Conservation (phyloP, 2,113 vertebrate genomes). For the Mellivora capensis region DNA sequence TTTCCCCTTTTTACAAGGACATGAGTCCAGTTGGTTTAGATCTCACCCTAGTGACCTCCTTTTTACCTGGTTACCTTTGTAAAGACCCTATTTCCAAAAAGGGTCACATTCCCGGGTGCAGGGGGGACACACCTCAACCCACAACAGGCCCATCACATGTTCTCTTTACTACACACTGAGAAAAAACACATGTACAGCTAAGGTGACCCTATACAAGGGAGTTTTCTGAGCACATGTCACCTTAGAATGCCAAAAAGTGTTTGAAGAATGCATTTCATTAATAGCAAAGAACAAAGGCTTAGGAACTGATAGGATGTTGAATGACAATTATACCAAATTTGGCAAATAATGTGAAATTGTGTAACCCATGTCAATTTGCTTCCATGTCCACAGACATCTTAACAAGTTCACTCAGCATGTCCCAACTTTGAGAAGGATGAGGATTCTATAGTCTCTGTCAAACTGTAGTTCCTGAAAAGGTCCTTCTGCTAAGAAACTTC, state of each 20-base stretch:
- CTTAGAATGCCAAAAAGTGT: background rate
- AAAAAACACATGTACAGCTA: slow-evolving; percentile 7
- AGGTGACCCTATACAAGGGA: slow-evolving; percentile 21
- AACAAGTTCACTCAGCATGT: slow-evolving; percentile 11
- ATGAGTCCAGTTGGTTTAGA: no score
- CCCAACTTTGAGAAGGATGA: slow-evolving; percentile 41
- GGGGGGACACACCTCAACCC: background rate
- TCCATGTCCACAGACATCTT: background rate
- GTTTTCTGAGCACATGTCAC: slow-evolving; percentile 9
- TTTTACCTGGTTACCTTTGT: background rate
- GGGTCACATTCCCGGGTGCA: background rate
- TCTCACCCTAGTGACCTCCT: background rate
- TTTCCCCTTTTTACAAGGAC: background rate
- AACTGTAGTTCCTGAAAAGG: background rate
- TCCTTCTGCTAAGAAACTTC: background rate
- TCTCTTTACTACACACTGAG: slow-evolving; percentile 2
- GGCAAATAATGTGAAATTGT: slow-evolving; percentile 26
- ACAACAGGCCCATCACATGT: background rate
- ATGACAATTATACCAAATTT: slow-evolving; percentile 37
- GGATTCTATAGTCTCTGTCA: background rate
- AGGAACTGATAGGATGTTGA: slow-evolving; percentile 22
- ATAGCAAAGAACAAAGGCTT: slow-evolving; percentile 22
- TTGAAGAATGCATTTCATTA: slow-evolving; percentile 40
- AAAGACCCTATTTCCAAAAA: background rate
- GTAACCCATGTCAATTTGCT: slow-evolving; percentile 17